Percentiles rank a stretch among this genome's conserved stretches.
Conservation (phyloP, 2,888 invertebrate genomes). For the Callinectes sapidus region DNA sequence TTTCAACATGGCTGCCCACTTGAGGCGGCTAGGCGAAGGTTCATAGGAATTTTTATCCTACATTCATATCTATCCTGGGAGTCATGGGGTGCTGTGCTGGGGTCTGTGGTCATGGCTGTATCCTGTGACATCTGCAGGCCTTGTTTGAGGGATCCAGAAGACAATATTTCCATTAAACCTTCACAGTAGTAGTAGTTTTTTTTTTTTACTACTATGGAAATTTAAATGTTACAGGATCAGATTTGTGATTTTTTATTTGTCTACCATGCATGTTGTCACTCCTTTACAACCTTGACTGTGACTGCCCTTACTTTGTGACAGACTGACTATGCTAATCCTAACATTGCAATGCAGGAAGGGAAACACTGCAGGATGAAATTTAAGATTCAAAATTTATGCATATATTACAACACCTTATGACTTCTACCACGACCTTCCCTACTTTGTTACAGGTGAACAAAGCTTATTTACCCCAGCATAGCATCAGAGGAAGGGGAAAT, state of each 20-base stretch:
- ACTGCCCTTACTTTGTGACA: not conserved
- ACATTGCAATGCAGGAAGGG: too few relatives aligned
- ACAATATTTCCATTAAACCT: not conserved
- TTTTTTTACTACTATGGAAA: not conserved
- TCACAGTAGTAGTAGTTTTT: not conserved
- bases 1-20: constrained; percentile 59
- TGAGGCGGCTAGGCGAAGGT: not conserved
- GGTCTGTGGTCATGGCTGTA: not conserved
- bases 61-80: not conserved
- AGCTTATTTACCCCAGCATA: too few relatives aligned
- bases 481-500: too few relatives aligned
- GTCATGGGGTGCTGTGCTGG: not conserved
- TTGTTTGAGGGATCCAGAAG: too few relatives aligned
- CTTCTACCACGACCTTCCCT: too few relatives aligned
- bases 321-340: too few relatives aligned
- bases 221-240: not conserved
- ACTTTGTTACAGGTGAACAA: too few relatives aligned
- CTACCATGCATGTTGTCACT: not conserved
- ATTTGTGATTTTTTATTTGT: not conserved
- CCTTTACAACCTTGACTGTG: not conserved
- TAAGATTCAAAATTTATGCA: too few relatives aligned
- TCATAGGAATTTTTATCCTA: not conserved
- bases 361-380: too few relatives aligned
- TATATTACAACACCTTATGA: too few relatives aligned
- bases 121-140: not conserved